Conservation (phyloP, 2,113 vertebrate genomes). For the Cisticola juncidis region DNA sequence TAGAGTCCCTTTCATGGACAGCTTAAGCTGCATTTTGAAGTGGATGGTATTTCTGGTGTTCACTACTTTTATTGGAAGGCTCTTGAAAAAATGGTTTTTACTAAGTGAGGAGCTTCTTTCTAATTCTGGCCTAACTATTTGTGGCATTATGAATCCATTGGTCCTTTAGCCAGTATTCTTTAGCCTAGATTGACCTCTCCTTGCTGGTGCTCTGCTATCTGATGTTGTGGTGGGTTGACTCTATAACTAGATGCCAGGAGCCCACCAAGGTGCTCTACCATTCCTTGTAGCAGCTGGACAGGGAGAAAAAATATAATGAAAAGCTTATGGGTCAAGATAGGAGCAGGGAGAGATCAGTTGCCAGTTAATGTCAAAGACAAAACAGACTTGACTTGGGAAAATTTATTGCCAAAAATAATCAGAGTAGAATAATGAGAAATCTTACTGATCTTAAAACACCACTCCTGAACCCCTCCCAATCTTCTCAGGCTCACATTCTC, state of each 20-base stretch:
- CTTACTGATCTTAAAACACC: neutral
- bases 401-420: neutral
- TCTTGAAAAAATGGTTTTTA: neutral
- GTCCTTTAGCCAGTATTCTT: neutral
- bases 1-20: neutral
- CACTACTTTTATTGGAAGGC: neutral
- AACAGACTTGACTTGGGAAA: neutral
- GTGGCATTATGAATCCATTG: neutral
- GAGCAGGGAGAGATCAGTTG: neutral
- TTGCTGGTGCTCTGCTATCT: neutral
- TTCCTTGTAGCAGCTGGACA: neutral
- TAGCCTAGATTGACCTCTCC: neutral
- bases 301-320: neutral
- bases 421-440: neutral
- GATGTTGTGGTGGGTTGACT: neutral
- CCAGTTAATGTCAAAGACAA: neutral
- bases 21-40: neutral
- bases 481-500: neutral
- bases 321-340: neutral
- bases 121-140: neutral
- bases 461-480: rapidly evolving
- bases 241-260: neutral
- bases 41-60: neutral
- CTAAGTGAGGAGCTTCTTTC: neutral
- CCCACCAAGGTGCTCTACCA: neutral